These are phyloP conservation scores for Andrena dorsata DNA, from an alignment of 2,888 invertebrate species.

Conservation along the genomic window DNA sequence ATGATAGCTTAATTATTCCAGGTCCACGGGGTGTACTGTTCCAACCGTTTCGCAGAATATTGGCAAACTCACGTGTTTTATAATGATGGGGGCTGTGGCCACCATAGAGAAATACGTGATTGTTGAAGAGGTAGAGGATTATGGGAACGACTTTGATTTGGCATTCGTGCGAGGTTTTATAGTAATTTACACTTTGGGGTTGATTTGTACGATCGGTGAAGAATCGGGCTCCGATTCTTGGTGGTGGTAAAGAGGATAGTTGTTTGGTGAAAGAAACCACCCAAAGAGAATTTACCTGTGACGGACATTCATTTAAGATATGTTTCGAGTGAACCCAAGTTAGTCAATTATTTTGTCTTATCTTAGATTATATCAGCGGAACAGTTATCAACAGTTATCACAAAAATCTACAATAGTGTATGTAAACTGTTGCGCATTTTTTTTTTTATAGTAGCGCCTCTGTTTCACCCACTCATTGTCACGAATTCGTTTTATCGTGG, in stretches of 20 bases:
- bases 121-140: too few relatives aligned
- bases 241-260: too few relatives aligned
- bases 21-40: not conserved
- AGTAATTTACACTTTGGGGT: too few relatives aligned
- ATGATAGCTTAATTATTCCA: slow-evolving; percentile 44
- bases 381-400: not conserved
- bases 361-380: too few relatives aligned
- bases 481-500: slow-evolving; percentile 17
- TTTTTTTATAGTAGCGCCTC: not conserved
- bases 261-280: too few relatives aligned
- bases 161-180: not conserved
- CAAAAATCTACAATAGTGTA: not conserved
- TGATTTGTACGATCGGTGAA: too few relatives aligned
- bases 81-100: not conserved
- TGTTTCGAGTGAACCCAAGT: too few relatives aligned
- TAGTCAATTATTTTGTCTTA: too few relatives aligned
- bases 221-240: too few relatives aligned
- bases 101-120: too few relatives aligned
- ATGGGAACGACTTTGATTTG: not conserved
- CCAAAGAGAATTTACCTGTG: too few relatives aligned
- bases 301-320: too few relatives aligned
- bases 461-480: not conserved
- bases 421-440: not conserved
- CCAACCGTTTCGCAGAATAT: not conserved
- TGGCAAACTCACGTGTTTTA: not conserved